These are phyloP conservation scores for Spea bombifrons DNA, from an alignment of 2,113 vertebrate genomes.

Conservation along the genomic window DNA sequence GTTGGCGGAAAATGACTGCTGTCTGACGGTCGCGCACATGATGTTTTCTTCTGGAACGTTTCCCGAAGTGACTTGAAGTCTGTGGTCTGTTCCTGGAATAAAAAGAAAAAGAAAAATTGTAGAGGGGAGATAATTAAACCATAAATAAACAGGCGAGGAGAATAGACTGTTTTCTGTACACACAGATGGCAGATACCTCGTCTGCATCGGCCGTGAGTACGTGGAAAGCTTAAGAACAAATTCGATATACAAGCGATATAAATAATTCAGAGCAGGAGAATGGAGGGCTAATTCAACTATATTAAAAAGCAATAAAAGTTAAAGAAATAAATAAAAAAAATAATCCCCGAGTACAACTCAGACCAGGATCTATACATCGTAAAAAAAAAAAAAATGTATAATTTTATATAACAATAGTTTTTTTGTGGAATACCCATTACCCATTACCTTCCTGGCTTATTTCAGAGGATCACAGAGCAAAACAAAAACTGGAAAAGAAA, in stretches of 20 bases:
- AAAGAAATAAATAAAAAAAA: neutral
- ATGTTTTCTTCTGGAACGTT: constrained; percentile 60
- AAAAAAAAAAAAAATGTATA: no score
- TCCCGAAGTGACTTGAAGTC: constrained; percentile 65
- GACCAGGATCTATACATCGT: no score
- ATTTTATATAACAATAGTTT: no score
- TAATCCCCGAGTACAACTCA: neutral
- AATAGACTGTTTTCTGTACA: neutral
- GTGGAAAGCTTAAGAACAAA: neutral
- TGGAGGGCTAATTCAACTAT: neutral
- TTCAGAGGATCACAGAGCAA: no score
- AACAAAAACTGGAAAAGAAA: no score
- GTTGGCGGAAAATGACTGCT: no score
- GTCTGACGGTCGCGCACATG: neutral
- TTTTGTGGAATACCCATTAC: no score
- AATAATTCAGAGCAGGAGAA: no score
- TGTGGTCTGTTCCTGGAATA: constrained; percentile 57
- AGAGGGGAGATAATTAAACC: neutral
- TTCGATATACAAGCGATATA: neutral
- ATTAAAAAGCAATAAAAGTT: neutral
- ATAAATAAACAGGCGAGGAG: neutral
- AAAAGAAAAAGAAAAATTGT: neutral
- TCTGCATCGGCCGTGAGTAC: neutral
- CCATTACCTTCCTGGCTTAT: no score
- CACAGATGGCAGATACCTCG: neutral